Conservation (phyloP, 2,888 invertebrate genomes). For the Caenorhabditis panamensis region DNA sequence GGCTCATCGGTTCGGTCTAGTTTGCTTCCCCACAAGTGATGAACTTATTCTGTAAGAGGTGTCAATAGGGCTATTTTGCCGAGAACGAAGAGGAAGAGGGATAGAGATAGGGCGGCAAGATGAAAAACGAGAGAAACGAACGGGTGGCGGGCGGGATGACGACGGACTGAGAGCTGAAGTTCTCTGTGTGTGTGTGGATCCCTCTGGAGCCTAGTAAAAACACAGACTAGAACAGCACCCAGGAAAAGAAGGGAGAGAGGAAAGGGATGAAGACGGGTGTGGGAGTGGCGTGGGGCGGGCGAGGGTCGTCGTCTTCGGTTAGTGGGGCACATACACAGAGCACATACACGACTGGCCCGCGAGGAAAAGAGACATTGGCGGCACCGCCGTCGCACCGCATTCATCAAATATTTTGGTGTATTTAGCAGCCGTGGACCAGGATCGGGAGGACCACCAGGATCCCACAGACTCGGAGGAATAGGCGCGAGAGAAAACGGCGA, state of each 20-base stretch:
- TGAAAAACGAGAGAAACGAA: constrained; percentile 34
- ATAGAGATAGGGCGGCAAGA: constrained; percentile 21
- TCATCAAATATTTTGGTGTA: constrained; percentile 59
- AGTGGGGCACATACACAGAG: constrained; percentile 59
- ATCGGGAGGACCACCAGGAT: constrained; percentile 23
- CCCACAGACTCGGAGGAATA: constrained; percentile 16
- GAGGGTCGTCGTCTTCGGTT: constrained; percentile 50
- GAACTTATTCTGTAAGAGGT: constrained; percentile 45
- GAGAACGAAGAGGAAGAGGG: not conserved
- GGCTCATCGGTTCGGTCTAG: constrained; percentile 45
- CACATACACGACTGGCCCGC: constrained; percentile 56
- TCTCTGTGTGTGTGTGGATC: constrained; percentile 37
- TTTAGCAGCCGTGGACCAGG: constrained; percentile 47
- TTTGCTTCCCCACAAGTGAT: constrained; percentile 43
- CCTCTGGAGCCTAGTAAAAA: constrained; percentile 61
- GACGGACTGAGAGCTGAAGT: constrained; percentile 27
- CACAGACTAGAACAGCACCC: constrained; percentile 61
- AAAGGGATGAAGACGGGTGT: constrained; percentile 59
- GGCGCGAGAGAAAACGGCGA: constrained; percentile 6
- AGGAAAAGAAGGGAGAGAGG: constrained; percentile 41
- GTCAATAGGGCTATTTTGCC: constrained; percentile 7
- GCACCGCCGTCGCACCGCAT: constrained; percentile 50
- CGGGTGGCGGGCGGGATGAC: constrained; percentile 13
- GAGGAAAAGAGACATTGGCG: constrained; percentile 60
- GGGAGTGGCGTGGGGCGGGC: constrained; percentile 58